Conservation (phyloP, 35 echinoderm and acorn worm species). For the Acanthaster planci region DNA sequence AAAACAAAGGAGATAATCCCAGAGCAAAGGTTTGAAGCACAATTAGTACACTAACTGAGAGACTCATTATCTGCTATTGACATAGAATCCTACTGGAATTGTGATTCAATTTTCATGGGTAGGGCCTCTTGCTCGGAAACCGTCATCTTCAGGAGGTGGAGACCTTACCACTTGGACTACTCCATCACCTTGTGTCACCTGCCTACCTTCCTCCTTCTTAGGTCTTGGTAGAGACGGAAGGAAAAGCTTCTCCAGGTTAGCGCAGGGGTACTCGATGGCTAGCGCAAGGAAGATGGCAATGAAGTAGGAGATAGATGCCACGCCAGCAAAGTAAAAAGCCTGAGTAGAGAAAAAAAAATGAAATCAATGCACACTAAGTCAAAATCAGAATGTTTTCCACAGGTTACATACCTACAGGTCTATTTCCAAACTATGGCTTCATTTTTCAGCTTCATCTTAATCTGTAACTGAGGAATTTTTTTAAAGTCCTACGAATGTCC, state of each 20-base stretch:
- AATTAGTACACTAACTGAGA: no score
- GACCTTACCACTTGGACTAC: no score
- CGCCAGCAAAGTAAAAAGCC: conserved; percentile 61
- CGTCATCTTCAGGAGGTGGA: no score
- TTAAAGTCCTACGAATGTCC: no score
- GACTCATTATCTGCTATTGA: no score
- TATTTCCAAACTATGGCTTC: no score
- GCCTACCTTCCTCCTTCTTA: neutral
- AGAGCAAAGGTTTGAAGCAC: no score
- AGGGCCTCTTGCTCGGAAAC: neutral
- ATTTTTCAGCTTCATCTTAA: no score
- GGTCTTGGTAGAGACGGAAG: conserved; percentile 8
- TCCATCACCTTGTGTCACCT: neutral
- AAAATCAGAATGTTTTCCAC: neutral
- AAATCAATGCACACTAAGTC: neutral
- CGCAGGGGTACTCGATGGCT: conserved; percentile 67
- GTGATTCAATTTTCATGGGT: neutral
- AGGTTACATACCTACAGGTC: neutral
- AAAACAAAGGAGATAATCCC: no score
- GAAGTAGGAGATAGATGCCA: conserved; percentile 46
- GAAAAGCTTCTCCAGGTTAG: conserved; percentile 66
- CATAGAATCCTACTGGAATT: neutral
- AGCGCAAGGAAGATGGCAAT: conserved; percentile 49
- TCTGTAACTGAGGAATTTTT: no score
- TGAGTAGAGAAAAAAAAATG: neutral